Evolutionary conservation across 1,140 invertebrate species (phyloP).

Genomic region (Trichogramma pretiosum): DNA sequence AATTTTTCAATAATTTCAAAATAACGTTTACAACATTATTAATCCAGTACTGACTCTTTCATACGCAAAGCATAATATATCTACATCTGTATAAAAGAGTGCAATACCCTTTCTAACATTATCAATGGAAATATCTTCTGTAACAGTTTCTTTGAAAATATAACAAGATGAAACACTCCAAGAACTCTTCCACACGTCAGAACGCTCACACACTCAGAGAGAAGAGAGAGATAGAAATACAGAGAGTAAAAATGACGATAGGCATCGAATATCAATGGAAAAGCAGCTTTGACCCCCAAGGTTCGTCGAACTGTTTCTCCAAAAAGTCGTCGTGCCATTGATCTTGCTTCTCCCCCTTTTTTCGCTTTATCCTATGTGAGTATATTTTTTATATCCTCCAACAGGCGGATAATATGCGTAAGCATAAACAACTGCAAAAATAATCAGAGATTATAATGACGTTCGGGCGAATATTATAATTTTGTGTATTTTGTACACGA

Average conservation of each 20-base stretch:
- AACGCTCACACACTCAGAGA: no score
- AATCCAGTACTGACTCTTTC: no score
- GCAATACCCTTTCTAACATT: no score
- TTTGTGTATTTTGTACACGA: neutral
- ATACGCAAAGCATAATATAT: no score
- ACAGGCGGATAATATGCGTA: slow-evolving; percentile 18
- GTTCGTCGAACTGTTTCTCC: neutral
- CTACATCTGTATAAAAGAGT: no score
- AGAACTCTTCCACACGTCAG: no score
- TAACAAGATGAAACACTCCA: no score
- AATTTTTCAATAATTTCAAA: no score
- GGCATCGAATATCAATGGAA: neutral
- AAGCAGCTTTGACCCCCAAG: neutral
- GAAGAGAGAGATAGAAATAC: no score
- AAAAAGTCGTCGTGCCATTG: neutral
- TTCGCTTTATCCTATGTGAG: neutral
- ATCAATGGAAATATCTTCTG: no score
- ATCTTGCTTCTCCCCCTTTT: neutral
- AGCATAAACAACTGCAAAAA: slow-evolving; percentile 24
- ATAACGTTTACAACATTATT: no score
- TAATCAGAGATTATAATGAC: neutral
- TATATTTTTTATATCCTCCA: neutral
- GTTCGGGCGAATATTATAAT: neutral
- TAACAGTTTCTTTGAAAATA: no score
- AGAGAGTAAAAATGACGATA: neutral